Base-by-base conservation (phyloP, 2,113 vertebrate genomes). In the Paramormyrops kingsleyae region DNA sequence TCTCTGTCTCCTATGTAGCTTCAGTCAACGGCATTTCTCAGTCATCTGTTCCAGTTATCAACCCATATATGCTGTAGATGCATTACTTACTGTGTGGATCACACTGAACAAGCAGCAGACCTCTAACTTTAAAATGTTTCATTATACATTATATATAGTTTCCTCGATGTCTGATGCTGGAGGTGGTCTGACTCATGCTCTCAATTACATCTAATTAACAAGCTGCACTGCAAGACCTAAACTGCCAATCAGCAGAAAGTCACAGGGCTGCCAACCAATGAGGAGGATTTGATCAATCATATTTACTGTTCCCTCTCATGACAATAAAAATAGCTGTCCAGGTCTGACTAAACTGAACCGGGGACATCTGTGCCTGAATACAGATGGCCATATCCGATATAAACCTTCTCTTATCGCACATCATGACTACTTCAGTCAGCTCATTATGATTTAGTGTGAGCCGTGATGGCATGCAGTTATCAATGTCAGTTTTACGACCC, bases 401-500 rank as follows among this genome's bases (percentile, higher is more conserved):
- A 50, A 80, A 77, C n/a, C 88, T 52, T 17, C 7, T 49, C 46
- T 53, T 89, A 50, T 39, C 7, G 31, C 49, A 83, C 31, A 53
- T 89, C 62, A 53, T 89, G 74, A 89, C 49, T 9, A 17, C 42
- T 21, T 31, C 46, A 50, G 46, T 52, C 46, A 52, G 27, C 70
- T 39, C 44, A 49, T 39, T 70, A 77, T 89, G 88, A 89, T 89
- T 89, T 83, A 52, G 70, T 35, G 31, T 15, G 19, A 89, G 66
- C 70, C 35, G 88, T 27, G 31, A 89, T 89, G 46, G 27, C 8
- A 21, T 31, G 46, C 27, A 83, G 88, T 39, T 83, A 77, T 80
- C 88, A 52, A 53, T 83, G 70, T 83, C 88, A 39, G 9, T 80
- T 80, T 39, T 35, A n/a, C 52, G 88, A 89, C 88, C 70, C 74